Evolutionary conservation across 2,888 invertebrate genomes (phyloP), one percentile per base, ranked within the genome.

Genomic region (Watsonalla binaria): DNA sequence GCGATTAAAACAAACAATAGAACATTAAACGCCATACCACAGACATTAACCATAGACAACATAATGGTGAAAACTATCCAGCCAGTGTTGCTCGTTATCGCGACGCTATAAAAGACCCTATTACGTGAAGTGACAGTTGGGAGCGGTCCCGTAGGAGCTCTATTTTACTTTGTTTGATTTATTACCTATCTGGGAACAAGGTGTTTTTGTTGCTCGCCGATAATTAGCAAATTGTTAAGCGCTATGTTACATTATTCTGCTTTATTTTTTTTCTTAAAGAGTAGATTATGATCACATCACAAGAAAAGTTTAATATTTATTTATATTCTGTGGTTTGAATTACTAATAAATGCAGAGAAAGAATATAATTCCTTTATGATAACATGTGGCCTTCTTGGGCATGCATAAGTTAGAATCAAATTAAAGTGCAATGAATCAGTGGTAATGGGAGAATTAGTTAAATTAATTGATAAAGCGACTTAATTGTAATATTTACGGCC

Each of bases 151-250:
- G 34, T 51, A 74, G 83, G 86, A 72, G 72, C 72, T 66, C 73
- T 85, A 86, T 86, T 84, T 86, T 82, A 84, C 80, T 74, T 76
- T 63, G 65, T 59, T 70, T 88, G 88, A 89, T 89, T 84, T 87
- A 88, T 86, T 53, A 74, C 63, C 68, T 63, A 65, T 66, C 70
- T 69, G 80, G 78, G 77, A 79, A 60, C 61, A 69, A 72, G 70
- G 70, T 72, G 66, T 68, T 68, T 70, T 75, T 76, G 76, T 76
- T 68, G 73, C 60, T 66, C 60, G 69, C 68, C 63, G 70, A 76
- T 80, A 77, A 78, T 78, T 72, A 73, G 74, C 63, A 60, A 61
- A 63, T 57, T 66, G 60, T 66, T 24, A 24, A 24, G 24, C 24
- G 24, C 4, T 24, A 24, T 4, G 24, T 24, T 24, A 24, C 24